Base-by-base conservation (phyloP, 2,797 vertebrate genomes). In the Ctenopoma multispine region DNA sequence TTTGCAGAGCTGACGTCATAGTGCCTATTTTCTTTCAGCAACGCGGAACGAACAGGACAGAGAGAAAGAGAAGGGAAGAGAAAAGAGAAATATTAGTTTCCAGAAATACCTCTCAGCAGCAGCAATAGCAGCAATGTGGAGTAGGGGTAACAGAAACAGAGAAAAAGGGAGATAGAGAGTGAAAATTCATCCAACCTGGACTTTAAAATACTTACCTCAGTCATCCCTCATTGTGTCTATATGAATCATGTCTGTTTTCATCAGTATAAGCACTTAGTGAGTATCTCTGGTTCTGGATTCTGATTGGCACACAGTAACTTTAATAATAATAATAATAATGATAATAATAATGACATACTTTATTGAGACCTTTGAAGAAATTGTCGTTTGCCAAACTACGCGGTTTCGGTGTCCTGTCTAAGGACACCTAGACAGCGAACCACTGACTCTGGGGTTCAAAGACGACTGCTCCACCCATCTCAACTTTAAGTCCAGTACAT, bases 1-100 rank as follows among this genome's bases (percentile, higher is more conserved):
- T 89, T 88, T 86, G 81, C 87, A 82, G 77, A 49, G 79, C 84
- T 89, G 89, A 91, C 80, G 82, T 92, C 89, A 90, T 79, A 24
- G 72, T 77, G 76, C 71, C 79, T 80, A 61, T 89, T 90, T 88
- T 86, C 70, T 86, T 79, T 87, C 70, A 82, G 88, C 72, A 68
- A 60, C 21, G 41, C 77, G 67, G 70, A 80, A 63, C 1, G 67
- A 84, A 73, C 77, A 71, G 79, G 79, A 66, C 29, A 23, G 69
- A 21, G 62, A 80, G 40, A 58, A 15, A 17, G 36, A 38, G 36
- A 38, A 59, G 15, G 49, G 43, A 15, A 34, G n/a, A 48, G 36
- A 61, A 70, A 60, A 63, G 57, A 84, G 7, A 60, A 81, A 77
- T 80, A 66, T 61, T 69, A 65, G 63, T 80, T 72, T 81, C 71